These are phyloP conservation scores for Drosophila suzukii DNA, from an alignment of 1,140 invertebrate genomes.

Conservation along the genomic window DNA sequence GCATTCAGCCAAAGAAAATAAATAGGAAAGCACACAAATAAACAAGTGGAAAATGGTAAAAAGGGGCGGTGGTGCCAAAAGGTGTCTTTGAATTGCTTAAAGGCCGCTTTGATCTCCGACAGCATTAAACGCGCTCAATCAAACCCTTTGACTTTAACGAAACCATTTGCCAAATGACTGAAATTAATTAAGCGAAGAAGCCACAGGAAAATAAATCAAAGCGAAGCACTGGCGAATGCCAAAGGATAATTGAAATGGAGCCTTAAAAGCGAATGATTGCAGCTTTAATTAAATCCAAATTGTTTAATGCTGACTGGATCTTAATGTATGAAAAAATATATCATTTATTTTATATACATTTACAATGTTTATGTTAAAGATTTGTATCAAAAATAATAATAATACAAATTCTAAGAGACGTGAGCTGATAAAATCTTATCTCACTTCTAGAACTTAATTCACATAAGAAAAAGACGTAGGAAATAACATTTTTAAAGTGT, in stretches of 20 bases:
- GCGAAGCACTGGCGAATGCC: not conserved
- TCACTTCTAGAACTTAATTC: no score
- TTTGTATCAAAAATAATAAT: no score
- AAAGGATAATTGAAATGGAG: conserved; percentile 39
- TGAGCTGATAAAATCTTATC: no score
- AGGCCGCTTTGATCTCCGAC: conserved; percentile 69
- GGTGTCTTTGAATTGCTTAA: conserved; percentile 56
- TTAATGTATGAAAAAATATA: not conserved
- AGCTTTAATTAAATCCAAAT: not conserved
- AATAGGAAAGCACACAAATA: conserved; percentile 57
- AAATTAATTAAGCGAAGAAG: conserved; percentile 79
- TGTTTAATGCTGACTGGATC: not conserved
- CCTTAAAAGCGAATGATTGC: not conserved
- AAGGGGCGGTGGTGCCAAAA: conserved; percentile 20
- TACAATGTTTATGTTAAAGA: no score
- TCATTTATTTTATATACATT: no score
- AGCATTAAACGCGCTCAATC: conserved; percentile 76
- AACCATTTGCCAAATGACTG: conserved; percentile 76
- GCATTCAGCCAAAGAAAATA: conserved; percentile 49
- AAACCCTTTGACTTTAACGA: conserved; percentile 70
- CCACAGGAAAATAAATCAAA: conserved; percentile 50
- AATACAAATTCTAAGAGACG: no score
- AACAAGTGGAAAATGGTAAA: conserved; percentile 4
- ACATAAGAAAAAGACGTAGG: no score
- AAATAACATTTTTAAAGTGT: no score